Evolutionary conservation across 2,113 vertebrate genomes (phyloP).

Genomic region (Zeus faber): DNA sequence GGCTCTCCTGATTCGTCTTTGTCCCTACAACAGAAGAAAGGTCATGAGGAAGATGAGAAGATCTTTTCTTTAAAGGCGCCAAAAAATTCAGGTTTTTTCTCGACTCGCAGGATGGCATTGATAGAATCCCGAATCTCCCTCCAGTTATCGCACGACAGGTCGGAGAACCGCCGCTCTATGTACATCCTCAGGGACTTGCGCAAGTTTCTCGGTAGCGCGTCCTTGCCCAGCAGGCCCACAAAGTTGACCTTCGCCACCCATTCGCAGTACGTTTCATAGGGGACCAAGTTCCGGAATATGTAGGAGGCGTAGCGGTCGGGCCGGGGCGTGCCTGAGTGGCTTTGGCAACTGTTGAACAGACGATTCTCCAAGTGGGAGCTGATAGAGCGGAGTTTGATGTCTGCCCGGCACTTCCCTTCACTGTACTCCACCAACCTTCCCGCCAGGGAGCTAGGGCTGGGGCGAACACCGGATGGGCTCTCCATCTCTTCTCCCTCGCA

Average conservation of each 20-base stretch:
- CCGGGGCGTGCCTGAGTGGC: constrained; percentile 45
- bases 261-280: constrained; percentile 57
- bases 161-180: constrained; percentile 60
- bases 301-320: constrained; percentile 64
- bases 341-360: constrained; percentile 55
- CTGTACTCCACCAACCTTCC: constrained; percentile 52
- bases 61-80: constrained; percentile 34
- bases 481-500: constrained; percentile 11
- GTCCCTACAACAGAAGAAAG: neutral
- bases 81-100: constrained; percentile 61
- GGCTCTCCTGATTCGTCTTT: constrained; percentile 24
- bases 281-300: constrained; percentile 66
- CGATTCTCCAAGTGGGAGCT: constrained; percentile 54
- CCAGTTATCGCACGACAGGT: constrained; percentile 50
- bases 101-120: constrained; percentile 66
- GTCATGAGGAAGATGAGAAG: constrained; percentile 25
- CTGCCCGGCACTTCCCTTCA: constrained; percentile 57
- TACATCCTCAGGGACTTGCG: constrained; percentile 55
- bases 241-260: constrained; percentile 70
- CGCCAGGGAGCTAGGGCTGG: constrained; percentile 39
- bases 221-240: constrained; percentile 58
- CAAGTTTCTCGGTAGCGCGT: constrained; percentile 60
- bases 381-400: constrained; percentile 61
- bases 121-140: constrained; percentile 63
- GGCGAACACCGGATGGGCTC: neutral